These are phyloP conservation scores for Thunnus thynnus DNA, from an alignment of 2,113 vertebrate species.

Conservation along the genomic window DNA sequence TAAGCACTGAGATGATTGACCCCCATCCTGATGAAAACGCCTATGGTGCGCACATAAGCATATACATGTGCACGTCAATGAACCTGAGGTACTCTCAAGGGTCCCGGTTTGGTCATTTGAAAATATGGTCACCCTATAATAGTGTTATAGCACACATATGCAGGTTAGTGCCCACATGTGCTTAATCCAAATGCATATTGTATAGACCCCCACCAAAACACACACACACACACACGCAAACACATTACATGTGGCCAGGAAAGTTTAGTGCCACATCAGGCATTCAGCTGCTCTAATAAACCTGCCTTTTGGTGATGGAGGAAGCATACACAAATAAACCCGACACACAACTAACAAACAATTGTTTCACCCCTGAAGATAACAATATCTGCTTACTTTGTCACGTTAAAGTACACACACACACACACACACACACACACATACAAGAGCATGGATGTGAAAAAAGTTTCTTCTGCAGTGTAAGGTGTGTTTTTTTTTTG, in stretches of 20 bases:
- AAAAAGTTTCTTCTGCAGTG: not conserved
- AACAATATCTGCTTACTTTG: not conserved
- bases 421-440: not conserved
- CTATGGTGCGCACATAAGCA: too few relatives aligned
- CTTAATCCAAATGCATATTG: constrained; percentile 24
- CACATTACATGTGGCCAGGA: not conserved
- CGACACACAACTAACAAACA: constrained; percentile 3
- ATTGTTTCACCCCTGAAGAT: not conserved
- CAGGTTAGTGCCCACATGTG: constrained; percentile 1
- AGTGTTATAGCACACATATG: constrained; percentile 44
- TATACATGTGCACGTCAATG: too few relatives aligned
- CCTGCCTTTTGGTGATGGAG: constrained; percentile 26
- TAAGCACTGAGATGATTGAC: too few relatives aligned
- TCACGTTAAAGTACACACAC: not conserved
- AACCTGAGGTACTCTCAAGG: not conserved
- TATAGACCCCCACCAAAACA: not conserved
- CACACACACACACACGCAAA: not conserved
- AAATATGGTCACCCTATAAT: too few relatives aligned
- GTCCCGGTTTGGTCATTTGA: too few relatives aligned
- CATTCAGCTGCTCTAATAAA: constrained; percentile 43
- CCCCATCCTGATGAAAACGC: too few relatives aligned
- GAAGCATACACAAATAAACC: constrained; percentile 2
- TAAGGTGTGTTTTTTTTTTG: not conserved
- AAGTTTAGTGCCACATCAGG: constrained; percentile 52
- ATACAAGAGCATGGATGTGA: not conserved